Conservation (phyloP, 30 jellyfish, hydroid and myxozoan genomes). For the Turritopsis dohrnii region DNA sequence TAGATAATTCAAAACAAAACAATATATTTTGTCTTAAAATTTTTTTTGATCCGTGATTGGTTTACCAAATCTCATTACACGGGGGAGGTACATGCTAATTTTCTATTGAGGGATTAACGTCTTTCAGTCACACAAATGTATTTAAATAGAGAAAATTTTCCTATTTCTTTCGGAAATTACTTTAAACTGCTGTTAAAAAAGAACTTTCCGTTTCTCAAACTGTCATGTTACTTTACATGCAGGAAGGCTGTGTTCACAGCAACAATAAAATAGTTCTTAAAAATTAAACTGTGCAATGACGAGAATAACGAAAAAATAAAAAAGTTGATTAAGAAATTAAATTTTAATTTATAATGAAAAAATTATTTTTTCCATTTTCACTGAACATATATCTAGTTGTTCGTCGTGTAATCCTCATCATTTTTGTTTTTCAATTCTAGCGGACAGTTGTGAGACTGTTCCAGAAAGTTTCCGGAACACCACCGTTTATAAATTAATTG, state of each 20-base stretch:
- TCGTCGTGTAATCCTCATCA: no score
- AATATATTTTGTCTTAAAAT: slow-evolving; percentile 15
- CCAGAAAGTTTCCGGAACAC: not conserved
- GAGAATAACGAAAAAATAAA: not conserved
- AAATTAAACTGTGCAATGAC: no score
- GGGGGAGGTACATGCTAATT: slow-evolving; percentile 3
- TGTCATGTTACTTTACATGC: not conserved
- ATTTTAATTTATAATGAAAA: no score
- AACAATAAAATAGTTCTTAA: no score
- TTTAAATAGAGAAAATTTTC: not conserved
- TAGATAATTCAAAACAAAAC: slow-evolving; percentile 11
- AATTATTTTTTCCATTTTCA: no score
- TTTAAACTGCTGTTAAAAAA: not conserved
- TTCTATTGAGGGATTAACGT: not conserved
- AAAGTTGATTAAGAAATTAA: no score
- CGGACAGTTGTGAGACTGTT: no score
- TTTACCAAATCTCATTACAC: slow-evolving; percentile 1
- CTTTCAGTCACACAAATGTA: not conserved
- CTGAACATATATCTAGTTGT: no score
- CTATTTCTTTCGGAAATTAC: not conserved
- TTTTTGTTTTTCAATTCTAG: no score
- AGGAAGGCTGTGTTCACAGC: not conserved
- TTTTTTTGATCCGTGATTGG: slow-evolving; percentile 4
- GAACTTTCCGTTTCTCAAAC: not conserved
- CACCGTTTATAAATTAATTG: no score